These are phyloP conservation scores for Taenioides sp. DNA, from an alignment of 2,797 vertebrate species.

Conservation along the genomic window DNA sequence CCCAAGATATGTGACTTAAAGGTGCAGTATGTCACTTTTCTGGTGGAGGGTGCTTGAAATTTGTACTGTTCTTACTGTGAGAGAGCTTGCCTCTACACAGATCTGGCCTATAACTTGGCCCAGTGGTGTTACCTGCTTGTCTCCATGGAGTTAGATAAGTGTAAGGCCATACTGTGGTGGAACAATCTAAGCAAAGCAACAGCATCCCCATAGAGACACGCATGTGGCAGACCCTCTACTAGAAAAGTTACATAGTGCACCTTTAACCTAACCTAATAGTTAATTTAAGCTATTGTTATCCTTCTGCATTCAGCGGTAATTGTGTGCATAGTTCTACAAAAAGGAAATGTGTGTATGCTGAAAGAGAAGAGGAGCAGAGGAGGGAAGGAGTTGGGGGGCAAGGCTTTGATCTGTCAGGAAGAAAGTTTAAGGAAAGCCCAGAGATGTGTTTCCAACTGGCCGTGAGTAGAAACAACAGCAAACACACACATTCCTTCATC, in stretches of 20 bases:
- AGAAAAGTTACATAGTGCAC: no score
- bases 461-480: conserved; percentile 35
- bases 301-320: conserved; percentile 16
- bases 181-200: no score
- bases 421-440: conserved; percentile 55
- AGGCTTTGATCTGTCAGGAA: conserved; percentile 68
- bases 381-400: background rate
- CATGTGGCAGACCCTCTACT: no score
- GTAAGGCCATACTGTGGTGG: no score
- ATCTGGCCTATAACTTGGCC: no score
- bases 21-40: no score
- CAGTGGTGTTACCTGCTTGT: no score
- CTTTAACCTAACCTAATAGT: conserved; percentile 15
- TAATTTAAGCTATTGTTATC: conserved; percentile 35
- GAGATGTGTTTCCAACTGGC: conserved; percentile 61
- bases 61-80: no score
- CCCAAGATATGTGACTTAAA: conserved; percentile 20
- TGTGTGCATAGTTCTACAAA: conserved; percentile 31
- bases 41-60: no score
- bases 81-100: no score
- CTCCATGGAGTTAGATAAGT: no score
- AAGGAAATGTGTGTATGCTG: conserved; percentile 51
- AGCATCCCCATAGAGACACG: no score
- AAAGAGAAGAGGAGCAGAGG: conserved; percentile 10
- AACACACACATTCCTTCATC: conserved; percentile 63